Base-by-base conservation (phyloP, 2,888 invertebrate species). In the Drosophila pseudotakahashii region DNA sequence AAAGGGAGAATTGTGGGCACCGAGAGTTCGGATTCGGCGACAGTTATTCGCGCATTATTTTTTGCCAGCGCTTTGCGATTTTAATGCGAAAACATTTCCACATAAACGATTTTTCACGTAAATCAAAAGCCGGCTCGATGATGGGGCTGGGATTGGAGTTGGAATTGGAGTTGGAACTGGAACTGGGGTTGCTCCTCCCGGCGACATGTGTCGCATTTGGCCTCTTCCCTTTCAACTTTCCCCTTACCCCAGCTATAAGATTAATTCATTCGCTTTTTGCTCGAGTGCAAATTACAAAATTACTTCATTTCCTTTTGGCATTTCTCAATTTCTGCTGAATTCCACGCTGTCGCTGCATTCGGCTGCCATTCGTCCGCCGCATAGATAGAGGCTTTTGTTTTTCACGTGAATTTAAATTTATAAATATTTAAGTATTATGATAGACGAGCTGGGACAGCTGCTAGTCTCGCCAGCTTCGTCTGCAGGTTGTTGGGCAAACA, bases 51-150 rank as follows among this genome's bases (percentile, higher is more conserved):
- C 59, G 30, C 58, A 41, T 59, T 26, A 32, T 63, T 54, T 52
- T 53, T 63, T 44, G 50, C 55, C 57, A 36, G 54, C 36, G 48
- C 37, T 68, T 50, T 57, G 42, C 57, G 48, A 55, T 67, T 75
- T 79, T 76, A 81, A 75, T 76, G 75, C 64, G 66, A 78, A 81
- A 77, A 78, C 73, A 86, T 84, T 84, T 86, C 82, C 82, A 79
- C 79, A 84, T 81, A 85, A 81, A 77, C 82, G 79, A 84, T 81
- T 84, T 82, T 85, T 81, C 82, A 82, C 85, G 85, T 85, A 86
- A 85, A 86, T 85, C 85, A 85, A 86, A 85, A 71, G 75, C 50
- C 54, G 76, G 72, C 77, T 76, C 76, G 71, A 76, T 76, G 81
- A 70, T 58, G 68, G 57, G 37, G 68, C 37, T 23, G 30, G 16